Evolutionary conservation across 2,888 invertebrate species (phyloP).

Genomic region (Phortica magna): DNA sequence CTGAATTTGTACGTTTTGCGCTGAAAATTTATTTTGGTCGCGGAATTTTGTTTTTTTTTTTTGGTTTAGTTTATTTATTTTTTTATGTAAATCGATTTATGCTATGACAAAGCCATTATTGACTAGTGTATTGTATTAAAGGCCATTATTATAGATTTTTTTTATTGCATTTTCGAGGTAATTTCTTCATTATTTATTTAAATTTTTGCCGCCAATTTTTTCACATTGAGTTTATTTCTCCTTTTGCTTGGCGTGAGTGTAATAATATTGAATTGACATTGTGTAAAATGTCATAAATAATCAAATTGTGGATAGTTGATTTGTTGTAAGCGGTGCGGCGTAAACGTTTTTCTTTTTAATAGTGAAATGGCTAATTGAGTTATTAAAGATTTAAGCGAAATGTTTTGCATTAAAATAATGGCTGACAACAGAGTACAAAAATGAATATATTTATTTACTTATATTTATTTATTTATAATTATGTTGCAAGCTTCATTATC

Average conservation of each 20-base stretch:
- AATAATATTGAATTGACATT: slow-evolving; percentile 18
- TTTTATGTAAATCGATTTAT: slow-evolving; percentile 27
- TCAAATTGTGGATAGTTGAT: not conserved
- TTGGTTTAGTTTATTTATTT: not conserved
- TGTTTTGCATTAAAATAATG: no score
- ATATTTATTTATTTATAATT: no score
- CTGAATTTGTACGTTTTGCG: not conserved
- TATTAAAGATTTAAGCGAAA: no score
- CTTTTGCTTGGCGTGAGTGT: not conserved
- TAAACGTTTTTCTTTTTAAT: not conserved
- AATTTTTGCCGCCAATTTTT: not conserved
- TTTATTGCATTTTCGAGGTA: not conserved
- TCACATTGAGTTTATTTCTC: not conserved
- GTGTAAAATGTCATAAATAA: slow-evolving; percentile 24
- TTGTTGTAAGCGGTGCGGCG: not conserved
- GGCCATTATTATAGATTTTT: slow-evolving; percentile 26
- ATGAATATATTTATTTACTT: no score
- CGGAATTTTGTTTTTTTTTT: not conserved
- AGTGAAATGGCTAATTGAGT: not conserved
- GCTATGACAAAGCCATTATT: slow-evolving; percentile 10
- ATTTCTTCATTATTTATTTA: slow-evolving; percentile 8
- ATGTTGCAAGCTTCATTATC: no score
- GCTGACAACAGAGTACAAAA: no score
- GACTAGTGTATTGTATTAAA: slow-evolving; percentile 5
- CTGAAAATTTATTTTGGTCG: slow-evolving; percentile 26